A percentile compares a stretch with the other conserved stretches of the same genome.
These are phyloP conservation scores for Buteo buteo DNA, from an alignment of 2,113 vertebrate species.

Conservation along the genomic window DNA sequence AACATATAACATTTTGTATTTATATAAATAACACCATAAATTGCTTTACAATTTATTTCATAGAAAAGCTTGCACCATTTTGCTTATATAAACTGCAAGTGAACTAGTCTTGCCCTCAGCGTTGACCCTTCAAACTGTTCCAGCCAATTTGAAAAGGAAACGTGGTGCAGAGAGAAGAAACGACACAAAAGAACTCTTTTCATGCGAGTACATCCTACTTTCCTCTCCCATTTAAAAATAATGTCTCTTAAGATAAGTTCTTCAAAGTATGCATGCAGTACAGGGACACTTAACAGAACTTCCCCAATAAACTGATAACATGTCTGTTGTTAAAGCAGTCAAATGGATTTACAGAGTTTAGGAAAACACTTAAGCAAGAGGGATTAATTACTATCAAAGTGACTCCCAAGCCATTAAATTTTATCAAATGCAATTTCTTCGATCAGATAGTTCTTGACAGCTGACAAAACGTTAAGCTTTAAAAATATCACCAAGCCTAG, in stretches of 20 bases:
- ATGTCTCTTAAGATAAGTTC: not conserved
- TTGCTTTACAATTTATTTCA: not conserved
- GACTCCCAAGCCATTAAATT: conserved; percentile 18
- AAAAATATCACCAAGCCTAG: conserved; percentile 26
- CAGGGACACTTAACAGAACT: not conserved
- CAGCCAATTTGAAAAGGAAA: not conserved
- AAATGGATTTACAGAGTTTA: not conserved
- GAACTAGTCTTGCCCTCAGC: not conserved
- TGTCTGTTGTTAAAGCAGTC: not conserved
- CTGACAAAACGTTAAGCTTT: conserved; percentile 37
- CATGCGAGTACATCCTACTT: not conserved
- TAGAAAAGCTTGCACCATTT: not conserved
- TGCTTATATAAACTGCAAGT: not conserved
- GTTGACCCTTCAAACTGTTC: not conserved
- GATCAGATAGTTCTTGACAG: conserved; percentile 6
- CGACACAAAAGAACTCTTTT: not conserved
- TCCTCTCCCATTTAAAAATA: not conserved
- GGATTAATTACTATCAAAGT: conserved; percentile 35
- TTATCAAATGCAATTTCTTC: conserved; percentile 24
- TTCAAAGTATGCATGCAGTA: not conserved
- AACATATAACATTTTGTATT: not conserved
- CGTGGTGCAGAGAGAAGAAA: not conserved
- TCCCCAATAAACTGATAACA: not conserved
- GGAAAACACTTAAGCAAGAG: not conserved
- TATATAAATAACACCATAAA: not conserved